phyloP scores from a whole-genome alignment of 2,888 invertebrate species.

The Sepioteuthis lessoniana region DNA sequence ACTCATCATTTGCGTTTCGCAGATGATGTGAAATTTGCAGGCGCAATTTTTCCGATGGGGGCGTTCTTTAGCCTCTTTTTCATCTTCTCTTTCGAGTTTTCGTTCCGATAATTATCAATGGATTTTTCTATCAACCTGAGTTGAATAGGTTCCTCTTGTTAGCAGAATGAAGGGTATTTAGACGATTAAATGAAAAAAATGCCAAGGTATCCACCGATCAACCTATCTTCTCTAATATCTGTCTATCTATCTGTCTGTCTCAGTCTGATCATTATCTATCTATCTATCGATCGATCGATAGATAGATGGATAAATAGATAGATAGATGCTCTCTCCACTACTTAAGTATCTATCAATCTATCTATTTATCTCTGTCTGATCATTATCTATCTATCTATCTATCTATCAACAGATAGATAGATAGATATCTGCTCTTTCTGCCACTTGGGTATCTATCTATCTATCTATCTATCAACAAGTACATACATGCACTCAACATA shows the following conservation, averaged over 20 bases:
- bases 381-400: neutral
- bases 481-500: no score
- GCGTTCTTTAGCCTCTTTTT: neutral
- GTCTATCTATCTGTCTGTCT: neutral
- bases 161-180: neutral
- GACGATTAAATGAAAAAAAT: neutral
- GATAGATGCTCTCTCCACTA: no score
- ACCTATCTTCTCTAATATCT: neutral
- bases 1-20: neutral
- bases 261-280: neutral
- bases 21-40: neutral
- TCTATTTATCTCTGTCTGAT: neutral
- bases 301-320: neutral
- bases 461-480: no score
- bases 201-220: neutral
- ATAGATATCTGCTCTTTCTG: no score
- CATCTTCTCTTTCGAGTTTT: neutral
- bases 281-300: neutral
- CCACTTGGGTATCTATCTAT: no score
- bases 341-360: no score
- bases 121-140: neutral
- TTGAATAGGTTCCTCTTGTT: constrained; percentile 33
- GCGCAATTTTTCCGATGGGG: constrained; percentile 11
- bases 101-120: constrained; percentile 16
- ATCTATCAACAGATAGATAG: neutral